These are phyloP conservation scores for Strigamia crassipes DNA, from an alignment of 2,888 invertebrate genomes.

Conservation along the genomic window DNA sequence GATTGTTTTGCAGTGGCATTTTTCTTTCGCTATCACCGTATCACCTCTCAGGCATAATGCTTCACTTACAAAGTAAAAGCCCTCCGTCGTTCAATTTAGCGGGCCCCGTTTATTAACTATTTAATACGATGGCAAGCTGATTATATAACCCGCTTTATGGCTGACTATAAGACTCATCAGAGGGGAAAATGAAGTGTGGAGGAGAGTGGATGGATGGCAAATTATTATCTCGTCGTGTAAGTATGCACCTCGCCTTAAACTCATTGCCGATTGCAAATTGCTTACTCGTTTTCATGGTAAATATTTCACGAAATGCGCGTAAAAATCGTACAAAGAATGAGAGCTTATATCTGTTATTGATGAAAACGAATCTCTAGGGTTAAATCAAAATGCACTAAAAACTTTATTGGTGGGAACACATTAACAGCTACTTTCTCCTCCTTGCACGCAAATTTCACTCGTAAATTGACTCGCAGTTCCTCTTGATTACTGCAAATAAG, in stretches of 20 bases:
- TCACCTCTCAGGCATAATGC: constrained; percentile 10
- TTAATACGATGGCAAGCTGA: constrained; percentile 42
- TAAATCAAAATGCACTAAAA: constrained; percentile 35
- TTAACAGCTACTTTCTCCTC: constrained; percentile 31
- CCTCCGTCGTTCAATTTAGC: constrained; percentile 18
- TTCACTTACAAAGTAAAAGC: constrained; percentile 32
- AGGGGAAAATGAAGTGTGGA: constrained; percentile 34
- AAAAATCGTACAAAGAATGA: constrained; percentile 17
- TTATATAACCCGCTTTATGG: constrained; percentile 40
- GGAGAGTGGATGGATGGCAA: background rate
- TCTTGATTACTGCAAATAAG: constrained; percentile 21
- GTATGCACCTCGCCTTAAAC: constrained; percentile 13
- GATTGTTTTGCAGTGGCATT: background rate
- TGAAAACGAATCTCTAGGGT: background rate
- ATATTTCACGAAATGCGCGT: background rate
- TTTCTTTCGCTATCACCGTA: constrained; percentile 17
- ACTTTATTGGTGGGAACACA: constrained; percentile 18
- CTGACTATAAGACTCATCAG: constrained; percentile 28
- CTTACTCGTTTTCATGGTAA: constrained; percentile 14
- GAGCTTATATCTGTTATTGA: constrained; percentile 37
- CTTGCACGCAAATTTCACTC: constrained; percentile 22
- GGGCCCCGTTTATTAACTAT: constrained; percentile 27
- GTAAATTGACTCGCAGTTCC: constrained; percentile 23
- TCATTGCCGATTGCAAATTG: constrained; percentile 42
- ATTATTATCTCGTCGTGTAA: constrained; percentile 33